These are phyloP conservation scores for Drosophila tsacasi DNA, from an alignment of 1,140 invertebrate species.

Conservation along the genomic window DNA sequence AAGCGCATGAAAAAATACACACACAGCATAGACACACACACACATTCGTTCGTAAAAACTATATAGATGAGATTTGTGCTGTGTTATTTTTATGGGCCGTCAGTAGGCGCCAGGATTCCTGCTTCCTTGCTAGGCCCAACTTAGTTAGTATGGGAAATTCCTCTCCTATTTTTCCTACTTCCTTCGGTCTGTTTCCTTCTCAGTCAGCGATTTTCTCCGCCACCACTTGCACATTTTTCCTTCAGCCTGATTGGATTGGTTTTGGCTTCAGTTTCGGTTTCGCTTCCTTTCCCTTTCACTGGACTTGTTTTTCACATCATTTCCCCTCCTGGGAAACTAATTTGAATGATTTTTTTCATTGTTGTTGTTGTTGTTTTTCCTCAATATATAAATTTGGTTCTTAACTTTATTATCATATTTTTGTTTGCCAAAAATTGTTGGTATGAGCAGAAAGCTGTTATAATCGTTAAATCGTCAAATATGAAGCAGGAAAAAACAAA, in stretches of 20 bases:
- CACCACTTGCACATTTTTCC: slow-evolving; percentile 79
- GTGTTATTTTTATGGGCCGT: slow-evolving; percentile 78
- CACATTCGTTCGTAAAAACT: slow-evolving; percentile 3
- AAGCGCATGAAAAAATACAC: slow-evolving; percentile 56
- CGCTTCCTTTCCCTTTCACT: slow-evolving; percentile 42
- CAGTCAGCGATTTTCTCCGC: slow-evolving; percentile 70
- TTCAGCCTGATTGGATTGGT: slow-evolving; percentile 69
- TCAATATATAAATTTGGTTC: slow-evolving; percentile 45
- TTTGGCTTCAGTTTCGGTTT: slow-evolving; percentile 27
- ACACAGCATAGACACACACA: slow-evolving; percentile 20
- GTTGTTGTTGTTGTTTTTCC: not conserved
- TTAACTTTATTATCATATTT: slow-evolving; percentile 78
- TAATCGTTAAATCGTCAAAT: slow-evolving; percentile 54
- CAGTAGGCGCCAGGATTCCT: slow-evolving; percentile 76
- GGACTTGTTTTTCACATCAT: slow-evolving; percentile 50
- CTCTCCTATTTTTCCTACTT: slow-evolving; percentile 7
- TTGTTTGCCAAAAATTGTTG: slow-evolving; percentile 36
- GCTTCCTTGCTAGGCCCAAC: slow-evolving; percentile 67
- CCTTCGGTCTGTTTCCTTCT: slow-evolving; percentile 21
- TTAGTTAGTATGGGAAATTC: not conserved
- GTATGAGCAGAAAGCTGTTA: slow-evolving; percentile 19
- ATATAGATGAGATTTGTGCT: slow-evolving; percentile 50
- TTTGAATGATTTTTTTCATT: slow-evolving; percentile 71
- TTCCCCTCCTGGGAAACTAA: slow-evolving; percentile 61
- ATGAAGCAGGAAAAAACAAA: slow-evolving; percentile 21